Conservation (phyloP, 2,113 vertebrate species). For the Ascaphus truei region DNA sequence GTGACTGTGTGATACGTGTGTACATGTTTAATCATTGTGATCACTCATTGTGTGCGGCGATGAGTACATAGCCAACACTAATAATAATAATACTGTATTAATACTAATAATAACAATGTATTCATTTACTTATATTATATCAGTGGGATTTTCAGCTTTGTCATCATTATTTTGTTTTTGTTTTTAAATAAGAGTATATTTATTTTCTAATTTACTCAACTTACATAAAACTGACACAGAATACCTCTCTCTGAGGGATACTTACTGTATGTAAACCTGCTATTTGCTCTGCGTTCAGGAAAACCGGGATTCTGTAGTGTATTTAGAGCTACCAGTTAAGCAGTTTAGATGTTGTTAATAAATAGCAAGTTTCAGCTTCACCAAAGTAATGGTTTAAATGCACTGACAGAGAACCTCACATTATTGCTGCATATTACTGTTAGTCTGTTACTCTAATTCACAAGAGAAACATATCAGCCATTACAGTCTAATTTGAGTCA, state of each 20-base stretch:
- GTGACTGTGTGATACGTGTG: too few species aligned
- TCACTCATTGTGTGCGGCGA: too few species aligned
- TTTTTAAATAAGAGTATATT: not conserved
- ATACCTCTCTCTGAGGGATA: not conserved
- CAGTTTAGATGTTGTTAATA: constrained; percentile 11
- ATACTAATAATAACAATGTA: not conserved
- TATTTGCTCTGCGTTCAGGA: not conserved
- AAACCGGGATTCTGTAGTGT: not conserved
- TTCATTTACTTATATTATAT: not conserved
- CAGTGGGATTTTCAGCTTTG: not conserved
- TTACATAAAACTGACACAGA: not conserved
- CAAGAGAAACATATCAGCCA: not conserved
- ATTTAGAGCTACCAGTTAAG: constrained; percentile 8
- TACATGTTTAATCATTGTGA: too few species aligned
- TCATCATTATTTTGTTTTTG: not conserved
- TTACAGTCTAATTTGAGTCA: not conserved
- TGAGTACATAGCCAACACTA: too few species aligned
- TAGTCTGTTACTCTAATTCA: too few species aligned
- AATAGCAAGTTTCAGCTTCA: not conserved
- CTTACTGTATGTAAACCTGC: not conserved
- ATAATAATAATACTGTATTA: too few species aligned
- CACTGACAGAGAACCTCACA: not conserved
- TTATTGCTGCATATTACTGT: not conserved
- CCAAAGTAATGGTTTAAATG: not conserved
- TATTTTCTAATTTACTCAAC: not conserved